Evolutionary conservation across 2,888 invertebrate species (phyloP).

Genomic region (Xestia rhomboidea): DNA sequence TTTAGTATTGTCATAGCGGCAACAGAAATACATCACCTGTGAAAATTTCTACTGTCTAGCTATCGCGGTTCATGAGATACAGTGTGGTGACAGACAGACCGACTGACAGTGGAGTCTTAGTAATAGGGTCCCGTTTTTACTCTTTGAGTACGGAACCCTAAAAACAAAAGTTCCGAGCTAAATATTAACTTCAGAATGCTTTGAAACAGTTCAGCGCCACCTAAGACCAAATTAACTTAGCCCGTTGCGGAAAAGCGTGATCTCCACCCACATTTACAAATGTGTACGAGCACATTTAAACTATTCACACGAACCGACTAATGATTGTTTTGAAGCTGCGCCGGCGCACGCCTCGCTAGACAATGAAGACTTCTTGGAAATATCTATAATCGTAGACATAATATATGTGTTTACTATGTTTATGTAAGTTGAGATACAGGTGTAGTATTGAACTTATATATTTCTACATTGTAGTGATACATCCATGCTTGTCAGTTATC

Average conservation of each 20-base stretch:
- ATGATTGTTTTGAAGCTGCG: constrained; percentile 57
- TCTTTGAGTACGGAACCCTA: too few relatives aligned
- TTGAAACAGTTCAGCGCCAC: constrained; percentile 10
- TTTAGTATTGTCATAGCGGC: too few relatives aligned
- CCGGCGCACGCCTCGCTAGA: constrained; percentile 55
- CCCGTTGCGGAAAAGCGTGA: constrained; percentile 38
- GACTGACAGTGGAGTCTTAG: too few relatives aligned
- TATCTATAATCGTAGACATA: constrained; percentile 12
- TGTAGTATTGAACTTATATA: constrained; percentile 5
- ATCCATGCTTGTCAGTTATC: neutral
- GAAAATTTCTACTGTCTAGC: too few relatives aligned
- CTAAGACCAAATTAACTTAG: constrained; percentile 18
- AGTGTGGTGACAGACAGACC: too few relatives aligned
- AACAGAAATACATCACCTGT: too few relatives aligned
- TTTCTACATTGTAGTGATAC: neutral
- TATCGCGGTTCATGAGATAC: too few relatives aligned
- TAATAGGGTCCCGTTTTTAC: too few relatives aligned
- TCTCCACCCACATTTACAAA: constrained; percentile 41
- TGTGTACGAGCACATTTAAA: constrained; percentile 50
- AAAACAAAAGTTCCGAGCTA: neutral
- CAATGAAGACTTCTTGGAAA: constrained; percentile 56
- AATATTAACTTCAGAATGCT: neutral
- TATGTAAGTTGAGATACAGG: constrained; percentile 1
- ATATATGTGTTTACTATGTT: constrained; percentile 20
- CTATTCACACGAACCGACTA: constrained; percentile 61